Evolutionary conservation across 2,888 invertebrate species (phyloP), one percentile per base, ranked within the genome.

Genomic region (Stictocephala bisonia): DNA sequence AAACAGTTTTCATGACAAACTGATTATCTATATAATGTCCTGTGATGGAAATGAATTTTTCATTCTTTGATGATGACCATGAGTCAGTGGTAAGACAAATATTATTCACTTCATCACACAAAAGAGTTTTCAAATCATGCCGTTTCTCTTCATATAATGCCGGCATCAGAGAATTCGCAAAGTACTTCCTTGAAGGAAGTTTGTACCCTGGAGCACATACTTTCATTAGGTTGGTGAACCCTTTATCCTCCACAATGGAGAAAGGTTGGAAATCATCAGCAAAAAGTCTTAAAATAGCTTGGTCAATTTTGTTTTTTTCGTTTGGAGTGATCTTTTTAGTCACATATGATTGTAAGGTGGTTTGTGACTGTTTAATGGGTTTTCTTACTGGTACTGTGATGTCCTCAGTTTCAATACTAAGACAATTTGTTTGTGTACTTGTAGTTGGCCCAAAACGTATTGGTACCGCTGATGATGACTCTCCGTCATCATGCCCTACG

Each of bases 21-120:
- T 79, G 51, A 2, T 77, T 50, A 66, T 78, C 51, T 24, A 80
- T 72, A 74, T 76, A 81, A 76, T 81, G 80, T 7, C 50, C 75
- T 13, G 78, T 81, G 6, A 80, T 78, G 20, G 77, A 80, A 44
- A 82, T 72, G 75, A 75, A 81, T 73, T 74, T 79, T 56, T 81
- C 81, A 24, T 74, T 78, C 56, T 78, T 80, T 6, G 71, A 18
- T 7, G 81, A 82, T 15, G 81, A 80, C 81, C 81, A 81, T 58
- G 79, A 78, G 75, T 82, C 82, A 4, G 80, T 81, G 22, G 81
- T 82, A 41, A 82, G n/a, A 67, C 78, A 76, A 15, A 79, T 48
- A 27, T 9, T 48, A n/a, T 24, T n/a, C 6, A 44, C 44, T 60
- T 60, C 29, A 2, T 60, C 27, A 4, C 27, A 4, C 13, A 66